Conservation (phyloP, 2,888 invertebrate species). For the Drosophila affinis region DNA sequence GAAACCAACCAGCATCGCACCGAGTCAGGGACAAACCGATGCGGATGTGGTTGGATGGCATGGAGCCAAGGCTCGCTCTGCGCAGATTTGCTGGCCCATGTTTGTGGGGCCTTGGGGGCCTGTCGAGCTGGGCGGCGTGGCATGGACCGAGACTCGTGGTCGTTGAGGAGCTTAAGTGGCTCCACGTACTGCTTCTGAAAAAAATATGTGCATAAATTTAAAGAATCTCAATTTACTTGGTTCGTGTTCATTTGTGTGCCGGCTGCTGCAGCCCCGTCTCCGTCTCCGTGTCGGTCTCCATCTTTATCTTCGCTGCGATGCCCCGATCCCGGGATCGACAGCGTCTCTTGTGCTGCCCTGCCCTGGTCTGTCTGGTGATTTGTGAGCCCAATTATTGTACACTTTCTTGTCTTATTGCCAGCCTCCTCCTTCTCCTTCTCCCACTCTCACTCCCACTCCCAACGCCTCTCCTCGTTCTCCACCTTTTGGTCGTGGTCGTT, state of each 20-base stretch:
- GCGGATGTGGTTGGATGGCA: constrained; percentile 44
- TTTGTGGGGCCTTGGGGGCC: constrained; percentile 13
- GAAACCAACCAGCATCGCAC: constrained; percentile 6
- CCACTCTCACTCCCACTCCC: constrained; percentile 10
- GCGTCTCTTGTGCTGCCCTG: constrained; percentile 37
- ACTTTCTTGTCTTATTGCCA: constrained; percentile 57
- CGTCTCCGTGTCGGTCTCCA: constrained; percentile 18
- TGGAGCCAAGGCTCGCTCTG: constrained; percentile 28
- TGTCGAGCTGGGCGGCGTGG: constrained; percentile 4
- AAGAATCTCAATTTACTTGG: constrained; percentile 77
- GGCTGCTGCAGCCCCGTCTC: constrained; percentile 38
- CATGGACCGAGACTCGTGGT: constrained; percentile 13
- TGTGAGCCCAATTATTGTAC: constrained; percentile 78
- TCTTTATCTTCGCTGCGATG: constrained; percentile 23
- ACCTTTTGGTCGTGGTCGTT: constrained; percentile 65
- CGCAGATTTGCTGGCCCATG: constrained; percentile 44
- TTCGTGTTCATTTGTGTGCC: constrained; percentile 68
- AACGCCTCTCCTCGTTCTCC: constrained; percentile 29
- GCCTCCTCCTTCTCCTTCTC: constrained; percentile 13
- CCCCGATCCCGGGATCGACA: constrained; percentile 26
- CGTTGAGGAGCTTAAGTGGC: constrained; percentile 72
- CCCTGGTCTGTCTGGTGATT: constrained; percentile 67
- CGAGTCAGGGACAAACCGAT: constrained; percentile 35
- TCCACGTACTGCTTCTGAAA: constrained; percentile 61
- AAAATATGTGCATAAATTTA: constrained; percentile 80